Base-by-base conservation (phyloP, 2,888 invertebrate genomes). In the Melanostoma scalare region DNA sequence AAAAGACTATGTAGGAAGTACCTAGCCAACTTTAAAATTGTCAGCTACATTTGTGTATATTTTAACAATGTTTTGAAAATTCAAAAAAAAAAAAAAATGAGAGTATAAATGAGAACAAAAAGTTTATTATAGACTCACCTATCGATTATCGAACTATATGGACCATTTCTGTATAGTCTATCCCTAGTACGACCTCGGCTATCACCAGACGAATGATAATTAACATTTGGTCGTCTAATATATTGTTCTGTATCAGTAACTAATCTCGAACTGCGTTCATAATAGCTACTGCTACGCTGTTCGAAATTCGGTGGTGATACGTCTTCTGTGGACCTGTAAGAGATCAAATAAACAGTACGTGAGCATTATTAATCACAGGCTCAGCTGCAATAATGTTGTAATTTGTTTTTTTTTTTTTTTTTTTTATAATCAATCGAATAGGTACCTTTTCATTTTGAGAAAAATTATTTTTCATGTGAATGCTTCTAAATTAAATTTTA, bases 291-390 rank as follows among this genome's bases (percentile, higher is more conserved):
- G 85, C 91, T 90, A 88, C 91, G 89, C 88, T 91, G 91, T 88
- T 90, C 89, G 87, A 90, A 91, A 87, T 89, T 91, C 88, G 91
- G 91, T 89, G 91, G 90, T 89, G 89, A 89, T 85, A 89, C 88
- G 88, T 91, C 91, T 88, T 91, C 91, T 88, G 91, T 90, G 89
- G 91, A 91, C 90, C 91, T 91, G 88, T 33, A 89, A 88, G 78
- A 63, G 82, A 85, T 5, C 10, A 63, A 77, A 81, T 48, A 38
- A 65, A 78, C 48, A 68, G 50, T 50, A 56, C 61, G 40, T 58
- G 65, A 77, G 50, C 78, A 68, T 75, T 53, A 74, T 53, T 63
- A 36, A 60, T 71, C 84, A 61, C 73, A 65, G 40, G 44, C 63
- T 53, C 75, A 46, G 53, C 44, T 60, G 60, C 60, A 52, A 67